Evolutionary conservation across 2,797 vertebrate species (phyloP).

Genomic region (Phoxinus dragarum): DNA sequence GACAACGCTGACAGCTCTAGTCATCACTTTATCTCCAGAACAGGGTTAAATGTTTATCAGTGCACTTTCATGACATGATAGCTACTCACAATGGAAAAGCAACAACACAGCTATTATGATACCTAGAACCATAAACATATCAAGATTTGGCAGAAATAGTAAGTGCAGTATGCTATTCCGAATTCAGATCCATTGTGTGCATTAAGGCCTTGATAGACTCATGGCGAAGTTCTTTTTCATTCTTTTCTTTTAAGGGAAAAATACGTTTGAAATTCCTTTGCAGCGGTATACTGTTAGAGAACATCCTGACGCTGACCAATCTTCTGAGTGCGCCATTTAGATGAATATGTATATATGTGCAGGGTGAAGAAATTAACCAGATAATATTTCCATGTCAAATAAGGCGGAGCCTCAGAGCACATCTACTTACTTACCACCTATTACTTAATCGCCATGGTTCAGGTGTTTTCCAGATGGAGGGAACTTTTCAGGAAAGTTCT

Average conservation of each 20-base stretch:
- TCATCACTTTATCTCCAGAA: constrained; percentile 12
- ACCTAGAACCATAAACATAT: background rate
- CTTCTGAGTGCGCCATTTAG: background rate
- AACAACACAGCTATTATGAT: background rate
- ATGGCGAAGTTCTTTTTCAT: background rate
- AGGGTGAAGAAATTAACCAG: background rate
- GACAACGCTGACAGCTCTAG: constrained; percentile 1
- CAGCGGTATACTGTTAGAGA: background rate
- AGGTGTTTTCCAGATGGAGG: no score
- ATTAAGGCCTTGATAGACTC: background rate
- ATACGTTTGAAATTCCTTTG: background rate
- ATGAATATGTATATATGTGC: background rate
- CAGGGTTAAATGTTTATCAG: constrained; percentile 41
- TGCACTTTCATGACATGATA: background rate
- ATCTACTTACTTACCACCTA: background rate
- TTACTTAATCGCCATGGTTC: background rate
- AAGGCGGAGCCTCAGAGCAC: background rate
- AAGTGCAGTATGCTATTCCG: background rate
- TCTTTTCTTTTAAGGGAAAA: background rate
- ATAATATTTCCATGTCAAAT: background rate
- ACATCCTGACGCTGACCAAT: background rate
- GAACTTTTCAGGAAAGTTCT: no score
- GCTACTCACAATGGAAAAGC: background rate
- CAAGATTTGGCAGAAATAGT: background rate
- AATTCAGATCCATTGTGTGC: background rate